Conservation (phyloP, 2,888 invertebrate genomes). For the Campoplex nolae region DNA sequence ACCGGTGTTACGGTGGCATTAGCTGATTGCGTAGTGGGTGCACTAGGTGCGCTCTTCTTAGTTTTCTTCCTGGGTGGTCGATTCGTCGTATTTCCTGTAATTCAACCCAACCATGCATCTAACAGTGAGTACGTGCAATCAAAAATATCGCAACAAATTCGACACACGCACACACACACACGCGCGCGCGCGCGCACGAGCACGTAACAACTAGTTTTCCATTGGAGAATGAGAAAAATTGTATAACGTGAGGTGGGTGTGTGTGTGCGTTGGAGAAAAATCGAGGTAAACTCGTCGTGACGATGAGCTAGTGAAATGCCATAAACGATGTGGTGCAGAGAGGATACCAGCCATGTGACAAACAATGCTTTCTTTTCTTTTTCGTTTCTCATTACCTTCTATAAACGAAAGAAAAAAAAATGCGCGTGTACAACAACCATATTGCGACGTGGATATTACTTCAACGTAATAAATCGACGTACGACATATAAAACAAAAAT, state of each 20-base stretch:
- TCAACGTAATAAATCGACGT: constrained; percentile 16
- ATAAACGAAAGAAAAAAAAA: constrained; percentile 42
- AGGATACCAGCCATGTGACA: constrained; percentile 82
- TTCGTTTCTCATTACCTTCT: neutral
- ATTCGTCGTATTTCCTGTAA: constrained; percentile 82
- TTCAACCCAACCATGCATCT: constrained; percentile 79
- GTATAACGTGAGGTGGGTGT: neutral
- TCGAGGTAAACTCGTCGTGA: constrained; percentile 33
- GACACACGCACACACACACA: constrained; percentile 14
- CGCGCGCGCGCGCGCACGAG: constrained; percentile 13
- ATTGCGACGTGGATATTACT: constrained; percentile 69
- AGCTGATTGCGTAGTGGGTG: constrained; percentile 73
- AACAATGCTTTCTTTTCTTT: constrained; percentile 22
- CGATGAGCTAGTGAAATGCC: constrained; percentile 78
- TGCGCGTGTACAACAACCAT: constrained; percentile 40
- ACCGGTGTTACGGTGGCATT: constrained; percentile 78
- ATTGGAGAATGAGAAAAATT: neutral
- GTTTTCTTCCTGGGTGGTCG: constrained; percentile 86
- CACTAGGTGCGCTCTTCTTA: constrained; percentile 84
- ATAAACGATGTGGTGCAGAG: constrained; percentile 73
- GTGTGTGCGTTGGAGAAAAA: constrained; percentile 18
- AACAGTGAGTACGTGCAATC: constrained; percentile 74
- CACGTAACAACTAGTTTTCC: constrained; percentile 4
- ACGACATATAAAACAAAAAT: constrained; percentile 64
- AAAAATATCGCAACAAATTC: constrained; percentile 31